Conservation (phyloP, 2,888 invertebrate genomes). For the Drosophila pullipes region DNA sequence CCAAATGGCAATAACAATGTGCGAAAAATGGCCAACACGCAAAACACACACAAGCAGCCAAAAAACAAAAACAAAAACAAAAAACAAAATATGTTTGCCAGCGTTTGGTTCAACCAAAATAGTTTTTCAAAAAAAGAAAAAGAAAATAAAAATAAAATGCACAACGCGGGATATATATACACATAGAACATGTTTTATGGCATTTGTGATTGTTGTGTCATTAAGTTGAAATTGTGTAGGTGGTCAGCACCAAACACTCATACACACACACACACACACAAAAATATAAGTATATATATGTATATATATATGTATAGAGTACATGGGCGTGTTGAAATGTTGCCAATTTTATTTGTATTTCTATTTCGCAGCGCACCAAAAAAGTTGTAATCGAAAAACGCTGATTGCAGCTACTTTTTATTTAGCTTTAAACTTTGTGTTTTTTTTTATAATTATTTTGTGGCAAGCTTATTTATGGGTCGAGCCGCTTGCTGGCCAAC, state of each 20-base stretch:
- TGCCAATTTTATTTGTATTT: slow-evolving; percentile 72
- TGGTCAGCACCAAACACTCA: slow-evolving; percentile 53
- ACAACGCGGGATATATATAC: slow-evolving; percentile 2
- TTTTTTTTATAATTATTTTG: slow-evolving; percentile 74
- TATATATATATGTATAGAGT: not conserved
- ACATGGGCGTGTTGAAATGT: slow-evolving; percentile 58
- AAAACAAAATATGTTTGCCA: slow-evolving; percentile 12
- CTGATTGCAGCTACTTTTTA: slow-evolving; percentile 36
- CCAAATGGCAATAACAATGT: slow-evolving; percentile 60
- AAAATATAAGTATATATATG: slow-evolving; percentile 6
- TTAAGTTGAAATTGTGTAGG: slow-evolving; percentile 81
- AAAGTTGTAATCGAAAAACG: slow-evolving; percentile 81
- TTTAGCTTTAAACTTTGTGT: slow-evolving; percentile 4
- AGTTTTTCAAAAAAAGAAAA: slow-evolving; percentile 49
- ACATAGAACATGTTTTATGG: slow-evolving; percentile 77
- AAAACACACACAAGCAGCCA: slow-evolving; percentile 16
- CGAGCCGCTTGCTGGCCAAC: slow-evolving; percentile 40
- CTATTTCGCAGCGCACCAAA: slow-evolving; percentile 42
- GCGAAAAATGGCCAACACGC: slow-evolving; percentile 39
- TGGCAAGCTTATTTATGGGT: slow-evolving; percentile 69
- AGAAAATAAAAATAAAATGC: slow-evolving; percentile 15
- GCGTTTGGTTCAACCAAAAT: slow-evolving; percentile 48
- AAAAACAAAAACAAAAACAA: not conserved
- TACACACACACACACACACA: slow-evolving; percentile 18
- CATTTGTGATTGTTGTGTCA: slow-evolving; percentile 81